Conservation (phyloP, 2,113 vertebrate species). For the Cebidichthys violaceus region DNA sequence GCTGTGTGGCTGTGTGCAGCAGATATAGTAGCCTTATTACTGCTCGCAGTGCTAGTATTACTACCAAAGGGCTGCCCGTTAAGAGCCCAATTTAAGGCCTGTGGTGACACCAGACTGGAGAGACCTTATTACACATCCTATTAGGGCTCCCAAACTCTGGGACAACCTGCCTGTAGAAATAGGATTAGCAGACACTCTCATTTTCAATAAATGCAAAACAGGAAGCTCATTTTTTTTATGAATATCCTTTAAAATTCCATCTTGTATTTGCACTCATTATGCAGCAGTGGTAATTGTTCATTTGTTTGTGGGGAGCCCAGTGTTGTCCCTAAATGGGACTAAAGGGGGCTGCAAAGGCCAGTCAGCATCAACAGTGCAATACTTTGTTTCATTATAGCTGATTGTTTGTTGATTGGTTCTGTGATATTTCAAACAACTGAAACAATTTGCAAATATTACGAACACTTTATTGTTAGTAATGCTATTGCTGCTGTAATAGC, state of each 20-base stretch:
- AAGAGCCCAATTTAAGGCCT: constrained; percentile 67
- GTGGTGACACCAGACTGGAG: constrained; percentile 60
- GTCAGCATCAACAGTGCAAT: constrained; percentile 9
- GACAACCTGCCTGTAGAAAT: constrained; percentile 36
- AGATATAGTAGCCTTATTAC: constrained; percentile 72
- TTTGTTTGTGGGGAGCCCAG: constrained; percentile 24
- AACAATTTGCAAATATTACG: not conserved
- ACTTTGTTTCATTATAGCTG: constrained; percentile 17
- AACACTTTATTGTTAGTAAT: not conserved
- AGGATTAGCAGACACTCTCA: constrained; percentile 37
- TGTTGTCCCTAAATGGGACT: constrained; percentile 30
- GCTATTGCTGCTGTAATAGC: not conserved
- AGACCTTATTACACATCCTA: constrained; percentile 19
- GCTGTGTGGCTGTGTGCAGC: constrained; percentile 36
- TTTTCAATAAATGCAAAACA: constrained; percentile 33
- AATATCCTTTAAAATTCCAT: constrained; percentile 21
- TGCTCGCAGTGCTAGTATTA: constrained; percentile 46
- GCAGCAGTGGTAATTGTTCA: constrained; percentile 7
- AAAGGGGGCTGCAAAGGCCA: constrained; percentile 14
- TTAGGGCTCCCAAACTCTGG: not conserved
- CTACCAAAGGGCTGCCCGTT: constrained; percentile 53
- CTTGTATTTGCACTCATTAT: constrained; percentile 24
- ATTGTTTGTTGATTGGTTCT: constrained; percentile 18
- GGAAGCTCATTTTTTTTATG: constrained; percentile 22
- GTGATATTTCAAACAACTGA: not conserved